Conservation (phyloP, 2,797 vertebrate species). For the Tinamus major region DNA sequence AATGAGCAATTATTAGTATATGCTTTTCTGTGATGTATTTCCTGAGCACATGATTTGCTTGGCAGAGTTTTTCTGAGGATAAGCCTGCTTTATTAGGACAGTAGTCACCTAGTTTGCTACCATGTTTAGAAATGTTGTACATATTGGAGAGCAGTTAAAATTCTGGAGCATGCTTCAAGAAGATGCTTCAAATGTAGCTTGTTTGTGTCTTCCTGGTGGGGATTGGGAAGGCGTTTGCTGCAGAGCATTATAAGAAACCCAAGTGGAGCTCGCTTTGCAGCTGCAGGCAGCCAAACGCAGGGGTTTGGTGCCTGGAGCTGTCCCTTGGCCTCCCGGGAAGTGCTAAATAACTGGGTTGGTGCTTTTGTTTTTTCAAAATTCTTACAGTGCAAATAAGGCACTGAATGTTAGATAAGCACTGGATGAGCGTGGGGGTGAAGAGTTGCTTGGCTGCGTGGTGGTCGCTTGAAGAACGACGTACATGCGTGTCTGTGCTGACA, state of each 20-base stretch:
- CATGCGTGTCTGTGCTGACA: background rate
- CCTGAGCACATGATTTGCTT: slow-evolving; percentile 8
- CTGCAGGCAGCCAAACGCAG: background rate
- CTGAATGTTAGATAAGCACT: background rate
- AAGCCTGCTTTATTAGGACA: slow-evolving; percentile 23
- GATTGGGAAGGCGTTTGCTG: slow-evolving; percentile 11
- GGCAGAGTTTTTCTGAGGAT: slow-evolving; percentile 21
- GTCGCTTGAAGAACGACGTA: background rate
- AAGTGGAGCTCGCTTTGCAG: background rate
- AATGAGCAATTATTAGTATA: slow-evolving; percentile 9
- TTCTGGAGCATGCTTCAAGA: slow-evolving; percentile 19
- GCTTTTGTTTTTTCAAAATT: background rate
- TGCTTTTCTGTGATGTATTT: background rate
- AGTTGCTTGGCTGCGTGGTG: background rate
- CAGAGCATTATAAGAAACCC: background rate
- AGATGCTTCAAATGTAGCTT: slow-evolving; percentile 24
- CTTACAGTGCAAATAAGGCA: background rate
- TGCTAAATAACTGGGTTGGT: background rate
- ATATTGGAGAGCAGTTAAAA: slow-evolving; percentile 36
- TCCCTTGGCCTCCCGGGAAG: background rate
- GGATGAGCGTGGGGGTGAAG: background rate
- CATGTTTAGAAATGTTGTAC: background rate
- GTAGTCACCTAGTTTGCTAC: slow-evolving; percentile 9
- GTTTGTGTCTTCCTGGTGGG: background rate
- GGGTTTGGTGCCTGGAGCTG: background rate